phyloP scores from a whole-genome alignment of 2,888 invertebrate genomes.

The Lobophora halterata region DNA sequence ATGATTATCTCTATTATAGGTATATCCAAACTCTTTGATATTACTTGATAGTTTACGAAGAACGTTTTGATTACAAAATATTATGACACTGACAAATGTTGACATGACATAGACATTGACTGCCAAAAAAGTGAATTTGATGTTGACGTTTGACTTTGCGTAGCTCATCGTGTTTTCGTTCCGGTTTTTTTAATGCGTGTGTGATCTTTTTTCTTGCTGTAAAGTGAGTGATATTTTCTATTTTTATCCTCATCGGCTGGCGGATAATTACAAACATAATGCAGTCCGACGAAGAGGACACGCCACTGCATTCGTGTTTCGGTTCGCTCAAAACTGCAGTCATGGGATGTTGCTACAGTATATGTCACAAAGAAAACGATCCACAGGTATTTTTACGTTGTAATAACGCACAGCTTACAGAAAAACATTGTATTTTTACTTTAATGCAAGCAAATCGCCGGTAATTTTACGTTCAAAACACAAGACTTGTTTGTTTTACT shows the following conservation, averaged over 20 bases:
- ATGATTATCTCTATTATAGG: too few relatives aligned
- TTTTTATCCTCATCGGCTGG: slow-evolving; percentile 63
- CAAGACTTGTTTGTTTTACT: slow-evolving; percentile 17
- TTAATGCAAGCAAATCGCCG: slow-evolving; percentile 4
- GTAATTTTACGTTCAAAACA: background rate
- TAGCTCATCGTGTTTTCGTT: slow-evolving; percentile 8
- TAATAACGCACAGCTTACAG: slow-evolving; percentile 12
- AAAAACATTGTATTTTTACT: slow-evolving; percentile 5
- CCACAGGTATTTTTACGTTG: slow-evolving; percentile 79
- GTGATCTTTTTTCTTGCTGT: slow-evolving; percentile 41
- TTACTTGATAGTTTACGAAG: too few relatives aligned
- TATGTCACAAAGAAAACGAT: slow-evolving; percentile 85
- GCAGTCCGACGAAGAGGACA: slow-evolving; percentile 73
- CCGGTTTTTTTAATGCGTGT: slow-evolving; percentile 15
- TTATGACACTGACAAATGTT: too few relatives aligned
- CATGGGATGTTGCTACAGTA: slow-evolving; percentile 87
- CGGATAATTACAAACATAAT: slow-evolving; percentile 72
- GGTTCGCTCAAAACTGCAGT: slow-evolving; percentile 69
- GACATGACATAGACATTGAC: background rate
- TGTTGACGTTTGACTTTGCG: slow-evolving; percentile 4
- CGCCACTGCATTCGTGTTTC: slow-evolving; percentile 75
- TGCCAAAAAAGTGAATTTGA: slow-evolving; percentile 3
- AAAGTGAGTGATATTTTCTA: slow-evolving; percentile 64
- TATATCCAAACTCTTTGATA: too few relatives aligned
- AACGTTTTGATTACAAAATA: too few relatives aligned